A percentile compares a stretch with the other conserved stretches of the same genome.
These are phyloP conservation scores for Globodera rostochiensis DNA, from an alignment of 1,140 invertebrate species.

Conservation along the genomic window DNA sequence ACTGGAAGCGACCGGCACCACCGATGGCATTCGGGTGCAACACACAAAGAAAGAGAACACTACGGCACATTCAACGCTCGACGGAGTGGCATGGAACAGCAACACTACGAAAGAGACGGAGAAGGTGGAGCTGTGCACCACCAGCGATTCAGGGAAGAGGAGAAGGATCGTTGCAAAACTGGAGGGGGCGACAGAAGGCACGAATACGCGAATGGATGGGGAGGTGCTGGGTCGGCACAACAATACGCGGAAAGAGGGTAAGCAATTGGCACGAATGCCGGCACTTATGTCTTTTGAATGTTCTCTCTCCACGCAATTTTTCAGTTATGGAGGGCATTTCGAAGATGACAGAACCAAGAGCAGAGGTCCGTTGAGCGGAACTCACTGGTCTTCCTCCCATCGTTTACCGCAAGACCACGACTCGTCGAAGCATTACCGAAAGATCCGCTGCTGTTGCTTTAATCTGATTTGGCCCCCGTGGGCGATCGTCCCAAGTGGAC, in stretches of 20 bases:
- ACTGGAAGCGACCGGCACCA: slow-evolving; percentile 1
- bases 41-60: not conserved
- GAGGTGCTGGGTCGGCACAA: not conserved
- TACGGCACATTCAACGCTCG: not conserved
- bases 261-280: not conserved
- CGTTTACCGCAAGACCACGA: not conserved
- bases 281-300: too few relatives aligned
- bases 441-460: slow-evolving; percentile 31
- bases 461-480: slow-evolving; percentile 29
- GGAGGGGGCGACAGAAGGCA: not conserved
- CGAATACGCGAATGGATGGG: not conserved
- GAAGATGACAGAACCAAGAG: slow-evolving; percentile 10
- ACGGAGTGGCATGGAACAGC: not conserved
- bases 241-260: not conserved
- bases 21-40: not conserved
- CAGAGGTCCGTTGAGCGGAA: not conserved
- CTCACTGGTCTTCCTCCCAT: not conserved
- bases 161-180: not conserved
- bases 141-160: not conserved
- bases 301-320: not conserved
- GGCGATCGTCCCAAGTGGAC: slow-evolving; percentile 14
- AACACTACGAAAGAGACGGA: not conserved
- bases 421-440: slow-evolving; percentile 19
- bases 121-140: not conserved
- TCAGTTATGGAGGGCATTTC: slow-evolving; percentile 2